Base-by-base conservation (phyloP, 2,797 vertebrate species). In the Adelosebastes latens region DNA sequence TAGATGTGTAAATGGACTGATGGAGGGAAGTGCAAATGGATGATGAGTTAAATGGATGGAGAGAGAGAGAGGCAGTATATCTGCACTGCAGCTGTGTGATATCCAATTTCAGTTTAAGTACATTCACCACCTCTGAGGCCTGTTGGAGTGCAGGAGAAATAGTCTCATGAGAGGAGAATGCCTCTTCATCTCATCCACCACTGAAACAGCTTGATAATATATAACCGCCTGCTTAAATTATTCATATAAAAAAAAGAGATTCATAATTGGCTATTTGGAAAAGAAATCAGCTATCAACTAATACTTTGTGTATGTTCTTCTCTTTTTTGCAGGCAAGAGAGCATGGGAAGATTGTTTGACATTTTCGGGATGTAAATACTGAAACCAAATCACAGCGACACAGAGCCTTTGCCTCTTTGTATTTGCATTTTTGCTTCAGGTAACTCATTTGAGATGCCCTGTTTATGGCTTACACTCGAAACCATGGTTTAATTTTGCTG, bases 321-420 rank as follows among this genome's bases (percentile, higher is more conserved):
- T 63, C 22, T 59, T 69, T 55, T 75, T 66, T 80, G 49, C 91
- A 95, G 95, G 94, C 93, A 32, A 92, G 93, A 89, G 93, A 95
- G 71, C 89, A 94, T 8, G 95, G 94, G 75, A 95, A 93, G 89
- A 93, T 95, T 71, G 94, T 95, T 77, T 95, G 81, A 85, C 70
- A 59, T 81, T 80, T 49, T 77, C 13, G 5, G 79, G 78, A 86
- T 65, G 70, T 78, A 84, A 86, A 90, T 78, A 85, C 80, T 75
- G 67, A 93, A 93, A 92, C 89, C 88, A 93, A 93, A 93, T 85
- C 73, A 66, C 81, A 79, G 74, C 46, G 56, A 84, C 66, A 22
- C 73, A 66, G 67, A 85, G 72, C 31, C 32, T 80, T 70, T 39
- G 83, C 73, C 76, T 79, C 72, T 75, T 77, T 71, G n/a, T 68